Base-by-base conservation (phyloP, 2,888 invertebrate genomes). In the Gastracanthus pulcherrimus region DNA sequence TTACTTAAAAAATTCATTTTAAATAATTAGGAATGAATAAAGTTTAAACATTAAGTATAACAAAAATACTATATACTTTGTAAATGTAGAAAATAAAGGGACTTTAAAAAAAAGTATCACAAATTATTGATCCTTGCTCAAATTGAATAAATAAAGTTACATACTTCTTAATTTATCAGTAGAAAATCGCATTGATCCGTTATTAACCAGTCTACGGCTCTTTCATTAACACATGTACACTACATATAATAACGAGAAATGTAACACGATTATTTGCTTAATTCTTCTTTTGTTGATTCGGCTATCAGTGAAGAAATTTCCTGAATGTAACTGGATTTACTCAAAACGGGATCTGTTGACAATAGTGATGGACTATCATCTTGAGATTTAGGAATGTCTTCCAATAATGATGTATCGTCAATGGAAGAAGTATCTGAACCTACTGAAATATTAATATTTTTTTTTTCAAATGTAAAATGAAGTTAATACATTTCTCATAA, bases 401-500 rank as follows among this genome's bases (percentile, higher is more conserved):
- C 88, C 67, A 89, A 71, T 51, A 87, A 76, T 38, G 89, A 89
- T 70, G 87, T 86, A 72, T 90, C 90, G 83, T 90, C 91, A 26
- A 86, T 84, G 2, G 89, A 88, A 19, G 91, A 90, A 41, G 89
- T 87, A 67, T 89, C 87, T 29, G 87, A 82, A 69, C 86, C 83
- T 36, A 85, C 88, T 90, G 70, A 84, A 72, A 75, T 82, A 74
- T 69, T 66, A 38, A n/a, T 83, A 19, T 34, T 79, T 36, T 48
- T 64, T 29, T 29, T 76, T 36, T 5, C 11, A 26, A 71, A 72
- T 41, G 5, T 64, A 34, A 75, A 31, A 58, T 19, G 55, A 76
- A 66, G 45, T 6, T 23, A 66, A 51, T 1, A 64, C 41, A 26
- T 3, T 2, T 29, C 11, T 0, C 58, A 23, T 66, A 41, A 31